phyloP scores from a whole-genome alignment of 2,797 vertebrate species.

The Oophaga sylvatica region DNA sequence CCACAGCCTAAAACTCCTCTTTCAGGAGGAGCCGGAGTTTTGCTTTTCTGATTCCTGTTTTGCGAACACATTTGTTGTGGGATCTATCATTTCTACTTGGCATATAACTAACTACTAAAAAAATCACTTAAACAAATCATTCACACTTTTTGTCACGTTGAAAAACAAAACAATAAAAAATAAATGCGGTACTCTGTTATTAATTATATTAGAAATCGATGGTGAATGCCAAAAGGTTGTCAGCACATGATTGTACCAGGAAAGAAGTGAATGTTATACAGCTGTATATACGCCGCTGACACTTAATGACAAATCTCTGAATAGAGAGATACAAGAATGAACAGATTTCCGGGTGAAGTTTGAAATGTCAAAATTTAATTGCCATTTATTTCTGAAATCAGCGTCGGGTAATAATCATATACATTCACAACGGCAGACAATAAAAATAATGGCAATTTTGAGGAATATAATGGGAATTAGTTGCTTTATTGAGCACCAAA shows the following conservation, averaged over 20 bases:
- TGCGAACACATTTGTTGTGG: background rate
- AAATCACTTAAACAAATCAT: slow-evolving; percentile 8
- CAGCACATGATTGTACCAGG: background rate
- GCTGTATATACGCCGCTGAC: slow-evolving; percentile 13
- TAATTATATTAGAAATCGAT: slow-evolving; percentile 18
- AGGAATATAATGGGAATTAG: slow-evolving; percentile 38
- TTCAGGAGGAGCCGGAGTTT: background rate
- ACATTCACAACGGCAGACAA: slow-evolving; percentile 30
- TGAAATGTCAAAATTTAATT: slow-evolving; percentile 33
- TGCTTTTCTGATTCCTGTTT: background rate
- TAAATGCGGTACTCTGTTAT: background rate
- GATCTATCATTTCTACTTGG: background rate
- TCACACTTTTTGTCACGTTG: background rate
- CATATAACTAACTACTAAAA: background rate
- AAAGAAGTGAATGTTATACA: slow-evolving; percentile 39
- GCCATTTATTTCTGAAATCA: slow-evolving; percentile 36
- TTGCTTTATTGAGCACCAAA: slow-evolving; percentile 38
- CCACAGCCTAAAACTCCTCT: background rate
- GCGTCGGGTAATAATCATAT: slow-evolving; percentile 31
- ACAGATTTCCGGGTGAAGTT: slow-evolving; percentile 38
- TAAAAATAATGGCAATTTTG: slow-evolving; percentile 34
- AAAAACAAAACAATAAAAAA: background rate
- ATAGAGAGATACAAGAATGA: slow-evolving; percentile 17
- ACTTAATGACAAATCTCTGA: slow-evolving; percentile 27
- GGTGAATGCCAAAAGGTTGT: background rate